Evolutionary conservation across 2,888 invertebrate genomes (phyloP).

Genomic region (Escarpia spicata): DNA sequence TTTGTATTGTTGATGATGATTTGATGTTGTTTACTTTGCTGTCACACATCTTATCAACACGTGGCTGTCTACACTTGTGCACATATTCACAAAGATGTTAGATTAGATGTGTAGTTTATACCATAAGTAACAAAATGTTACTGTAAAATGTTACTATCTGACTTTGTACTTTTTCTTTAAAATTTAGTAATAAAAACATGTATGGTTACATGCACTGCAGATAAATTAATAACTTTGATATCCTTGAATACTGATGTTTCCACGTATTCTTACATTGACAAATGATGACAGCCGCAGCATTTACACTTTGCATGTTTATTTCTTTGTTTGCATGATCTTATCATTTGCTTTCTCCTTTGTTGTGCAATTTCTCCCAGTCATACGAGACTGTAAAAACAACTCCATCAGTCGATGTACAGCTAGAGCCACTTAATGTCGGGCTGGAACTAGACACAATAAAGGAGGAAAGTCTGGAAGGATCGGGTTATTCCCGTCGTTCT

Average conservation of each 20-base stretch:
- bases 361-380: neutral
- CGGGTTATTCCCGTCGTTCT: neutral
- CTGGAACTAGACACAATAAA: slow-evolving; percentile 41
- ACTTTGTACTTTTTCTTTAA: neutral
- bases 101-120: too few relatives aligned
- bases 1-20: neutral
- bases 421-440: slow-evolving; percentile 41
- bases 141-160: neutral
- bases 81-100: neutral
- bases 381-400: neutral
- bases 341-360: neutral
- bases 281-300: neutral
- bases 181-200: neutral
- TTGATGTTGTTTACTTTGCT: neutral
- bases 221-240: neutral
- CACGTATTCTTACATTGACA: neutral
- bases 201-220: neutral
- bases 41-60: neutral
- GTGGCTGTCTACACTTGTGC: neutral
- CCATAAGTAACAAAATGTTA: neutral
- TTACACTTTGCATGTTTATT: neutral
- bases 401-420: slow-evolving; percentile 23
- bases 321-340: neutral
- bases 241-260: neutral
- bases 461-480: slow-evolving; percentile 31